Evolutionary conservation across 92 coral and sea anemone genomes (phyloP).

Genomic region (Actinernus sp.): DNA sequence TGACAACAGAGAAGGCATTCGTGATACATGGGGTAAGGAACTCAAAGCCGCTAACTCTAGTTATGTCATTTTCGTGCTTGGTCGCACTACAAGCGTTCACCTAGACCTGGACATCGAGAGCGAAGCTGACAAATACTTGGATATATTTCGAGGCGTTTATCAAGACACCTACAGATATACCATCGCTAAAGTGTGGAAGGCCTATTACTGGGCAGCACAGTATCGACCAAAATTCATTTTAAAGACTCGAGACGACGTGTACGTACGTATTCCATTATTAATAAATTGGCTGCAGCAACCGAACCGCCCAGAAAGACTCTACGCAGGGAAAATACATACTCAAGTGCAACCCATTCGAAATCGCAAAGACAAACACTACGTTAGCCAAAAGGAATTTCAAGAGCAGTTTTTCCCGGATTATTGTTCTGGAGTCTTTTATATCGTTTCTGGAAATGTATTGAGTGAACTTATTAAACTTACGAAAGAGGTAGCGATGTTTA

Average conservation of each 20-base stretch:
- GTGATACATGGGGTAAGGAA: conserved; percentile 25
- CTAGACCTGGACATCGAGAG: conserved; percentile 21
- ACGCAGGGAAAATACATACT: conserved; percentile 32
- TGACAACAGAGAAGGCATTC: conserved; percentile 21
- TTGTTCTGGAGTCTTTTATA: conserved; percentile 34
- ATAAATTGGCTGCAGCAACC: conserved; percentile 13
- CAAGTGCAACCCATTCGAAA: conserved; percentile 18
- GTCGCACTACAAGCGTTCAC: conserved; percentile 25
- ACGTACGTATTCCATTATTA: conserved; percentile 12
- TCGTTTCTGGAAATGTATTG: conserved; percentile 37
- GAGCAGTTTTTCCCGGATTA: conserved; percentile 18
- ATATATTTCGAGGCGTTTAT: conserved; percentile 26
- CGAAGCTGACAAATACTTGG: conserved; percentile 13
- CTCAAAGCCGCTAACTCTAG: not conserved
- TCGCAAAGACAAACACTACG: not conserved
- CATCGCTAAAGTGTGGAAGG: conserved; percentile 6
- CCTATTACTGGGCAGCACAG: conserved; percentile 14
- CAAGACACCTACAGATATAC: conserved; percentile 11
- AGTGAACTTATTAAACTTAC: conserved; percentile 16
- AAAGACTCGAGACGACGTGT: conserved; percentile 27
- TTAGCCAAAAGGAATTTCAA: conserved; percentile 22
- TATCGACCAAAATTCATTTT: conserved; percentile 21
- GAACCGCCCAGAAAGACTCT: not conserved
- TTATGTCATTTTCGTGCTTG: conserved; percentile 7
- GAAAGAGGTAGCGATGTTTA: conserved; percentile 18